Evolutionary conservation across 2,797 vertebrate genomes (phyloP).

Genomic region (Sebastes hopkinsi): DNA sequence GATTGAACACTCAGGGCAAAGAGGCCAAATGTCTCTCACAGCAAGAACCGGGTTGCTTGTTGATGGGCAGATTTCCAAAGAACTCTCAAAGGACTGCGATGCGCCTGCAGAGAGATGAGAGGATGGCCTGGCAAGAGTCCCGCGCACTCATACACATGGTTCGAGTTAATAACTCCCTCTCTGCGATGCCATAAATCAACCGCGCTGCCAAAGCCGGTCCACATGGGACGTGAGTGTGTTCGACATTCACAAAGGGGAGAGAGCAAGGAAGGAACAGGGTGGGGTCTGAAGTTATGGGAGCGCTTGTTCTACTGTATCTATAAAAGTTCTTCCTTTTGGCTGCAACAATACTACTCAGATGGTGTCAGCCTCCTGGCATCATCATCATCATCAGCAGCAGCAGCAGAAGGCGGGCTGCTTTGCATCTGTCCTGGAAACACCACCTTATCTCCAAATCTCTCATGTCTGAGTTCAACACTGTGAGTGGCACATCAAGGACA

Average conservation of each 20-base stretch:
- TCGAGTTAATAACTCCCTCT: constrained; percentile 57
- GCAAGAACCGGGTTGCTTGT: constrained; percentile 12
- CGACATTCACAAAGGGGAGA: constrained; percentile 11
- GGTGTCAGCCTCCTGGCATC: background rate
- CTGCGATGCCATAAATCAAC: constrained; percentile 52
- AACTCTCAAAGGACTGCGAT: constrained; percentile 31
- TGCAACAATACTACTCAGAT: background rate
- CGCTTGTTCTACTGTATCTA: constrained; percentile 26
- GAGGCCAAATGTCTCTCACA: constrained; percentile 40
- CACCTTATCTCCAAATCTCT: background rate
- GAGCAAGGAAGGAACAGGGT: constrained; percentile 14
- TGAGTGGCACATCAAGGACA: constrained; percentile 11
- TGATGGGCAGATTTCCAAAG: constrained; percentile 37
- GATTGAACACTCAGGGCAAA: constrained; percentile 27
- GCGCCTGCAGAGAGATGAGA: constrained; percentile 45
- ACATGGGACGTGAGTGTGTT: constrained; percentile 22
- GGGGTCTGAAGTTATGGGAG: constrained; percentile 27
- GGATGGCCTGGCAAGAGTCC: constrained; percentile 30
- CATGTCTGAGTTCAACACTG: background rate
- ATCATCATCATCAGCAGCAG: background rate
- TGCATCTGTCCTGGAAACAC: constrained; percentile 4
- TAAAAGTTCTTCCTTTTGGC: constrained; percentile 16
- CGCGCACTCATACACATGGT: constrained; percentile 60
- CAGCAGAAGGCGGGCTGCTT: background rate
- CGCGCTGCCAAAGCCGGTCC: constrained; percentile 20